Evolutionary conservation across 2,888 invertebrate genomes (phyloP), one percentile per base, ranked within the genome.

Genomic region (Chloroclystis v-ata): DNA sequence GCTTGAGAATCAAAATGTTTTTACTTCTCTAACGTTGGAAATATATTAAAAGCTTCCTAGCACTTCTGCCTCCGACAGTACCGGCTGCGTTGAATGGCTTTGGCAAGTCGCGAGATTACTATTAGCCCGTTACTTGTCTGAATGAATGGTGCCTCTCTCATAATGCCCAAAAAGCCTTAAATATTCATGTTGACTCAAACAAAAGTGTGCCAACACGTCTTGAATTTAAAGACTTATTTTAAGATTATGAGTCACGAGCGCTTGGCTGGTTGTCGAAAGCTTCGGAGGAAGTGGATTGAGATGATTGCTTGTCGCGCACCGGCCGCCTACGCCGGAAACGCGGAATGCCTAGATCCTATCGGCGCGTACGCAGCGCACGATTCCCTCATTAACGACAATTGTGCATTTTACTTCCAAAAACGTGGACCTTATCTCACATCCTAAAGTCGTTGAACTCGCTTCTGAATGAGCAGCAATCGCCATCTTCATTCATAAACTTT

Each of bases 61-160:
- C n/a, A 20, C 20, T 8, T 58, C 51, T 46, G 54, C 49, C 29
- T 54, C 49, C 61, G 78, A 78, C 57, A 67, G 75, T 82, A 82
- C 81, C 41, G 54, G 63, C 54, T 67, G 68, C 76, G 70, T 81
- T 83, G 84, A 84, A 84, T 83, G 84, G 82, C 79, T 75, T 69
- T 72, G 77, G 69, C 75, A 73, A 77, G 79, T 75, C 73, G 62
- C 70, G 68, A 80, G 78, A 80, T 78, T 80, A 83, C 82, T 83
- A 83, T 82, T 79, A 80, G 78, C 74, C 84, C 84, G 84, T 84
- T 84, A 84, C 78, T 83, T 80, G 75, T 79, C 79, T 85, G 77
- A 84, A 84, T 85, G 84, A 83, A 83, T 82, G 80, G 78, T 78
- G 72, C 72, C 75, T 76, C 74, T 69, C 69, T 65, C 60, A 59